Base-by-base conservation (phyloP, 2,888 invertebrate species). In the Drosophila planitibia region DNA sequence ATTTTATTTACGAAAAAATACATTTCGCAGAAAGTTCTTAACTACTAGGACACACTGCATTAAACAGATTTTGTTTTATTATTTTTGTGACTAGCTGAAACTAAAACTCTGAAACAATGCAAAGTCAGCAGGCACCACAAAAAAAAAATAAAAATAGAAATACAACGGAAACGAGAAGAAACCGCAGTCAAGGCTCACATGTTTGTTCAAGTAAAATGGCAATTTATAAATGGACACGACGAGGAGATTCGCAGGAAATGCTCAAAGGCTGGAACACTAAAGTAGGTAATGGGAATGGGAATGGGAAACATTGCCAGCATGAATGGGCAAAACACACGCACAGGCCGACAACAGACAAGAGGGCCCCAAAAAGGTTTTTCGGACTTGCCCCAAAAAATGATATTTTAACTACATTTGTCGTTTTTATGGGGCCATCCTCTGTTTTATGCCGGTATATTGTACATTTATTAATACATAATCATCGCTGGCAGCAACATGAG, bases 391-490 rank as follows among this genome's bases (percentile, higher is more conserved):
- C 19, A 28, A 55, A 57, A 82, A 85, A 76, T 83, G 82, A 74
- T 82, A 79, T 89, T 85, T 87, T 85, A 85, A 87, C 88, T 70
- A 89, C 72, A 76, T 85, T 85, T 70, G 73, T 63, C 70, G 66
- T 72, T 82, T 81, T 86, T 83, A 83, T 79, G 76, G 37, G 66
- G 44, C 59, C 82, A 66, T 66, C 55, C 59, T 58, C 53, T 52
- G 63, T 60, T 68, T 81, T 70, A 59, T 70, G 70, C 65, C 84
- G 52, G 80, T 78, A 83, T 78, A 79, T 89, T 68, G 81, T 81
- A 81, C 79, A 81, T 89, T 89, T 84, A 89, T 84, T 89, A 83
- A 89, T 86, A 86, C 87, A 83, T 83, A 84, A 84, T 86, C 87
- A 81, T 81, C 71, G 70, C 72, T 65, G 77, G 74, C 71, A 64